These are phyloP conservation scores for Apotomis capreana DNA, from an alignment of 2,888 invertebrate species.

Conservation along the genomic window DNA sequence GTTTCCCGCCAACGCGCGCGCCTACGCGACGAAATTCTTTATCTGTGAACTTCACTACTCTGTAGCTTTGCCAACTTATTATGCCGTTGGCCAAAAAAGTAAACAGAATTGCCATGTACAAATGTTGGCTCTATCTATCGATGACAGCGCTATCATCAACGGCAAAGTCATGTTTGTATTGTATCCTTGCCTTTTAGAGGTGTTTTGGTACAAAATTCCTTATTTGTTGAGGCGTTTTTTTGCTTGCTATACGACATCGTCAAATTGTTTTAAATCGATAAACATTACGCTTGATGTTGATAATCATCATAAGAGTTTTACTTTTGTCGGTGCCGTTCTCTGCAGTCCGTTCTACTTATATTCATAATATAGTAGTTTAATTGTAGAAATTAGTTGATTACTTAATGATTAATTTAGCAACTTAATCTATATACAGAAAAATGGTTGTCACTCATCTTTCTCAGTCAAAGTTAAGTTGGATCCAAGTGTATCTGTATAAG, in stretches of 20 bases:
- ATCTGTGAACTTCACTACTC: slow-evolving; percentile 34
- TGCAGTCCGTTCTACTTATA: too few species aligned
- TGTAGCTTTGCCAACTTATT: slow-evolving; percentile 12
- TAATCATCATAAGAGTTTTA: too few species aligned
- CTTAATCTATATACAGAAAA: too few species aligned
- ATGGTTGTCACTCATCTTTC: slow-evolving; percentile 1
- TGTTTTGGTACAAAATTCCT: slow-evolving; percentile 19
- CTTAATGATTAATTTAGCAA: too few species aligned
- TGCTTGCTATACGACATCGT: not conserved
- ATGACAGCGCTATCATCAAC: not conserved
- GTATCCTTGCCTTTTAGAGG: slow-evolving; percentile 6
- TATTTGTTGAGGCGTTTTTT: slow-evolving; percentile 4
- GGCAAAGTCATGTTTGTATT: slow-evolving; percentile 15
- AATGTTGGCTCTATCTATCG: not conserved
- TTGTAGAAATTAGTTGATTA: too few species aligned
- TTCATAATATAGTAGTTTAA: too few species aligned
- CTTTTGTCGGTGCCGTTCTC: too few species aligned
- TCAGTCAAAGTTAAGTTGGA: slow-evolving; percentile 10
- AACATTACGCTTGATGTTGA: too few species aligned
- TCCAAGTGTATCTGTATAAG: slow-evolving; percentile 26
- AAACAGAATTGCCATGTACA: slow-evolving; percentile 10
- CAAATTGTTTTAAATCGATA: not conserved
- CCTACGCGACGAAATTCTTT: slow-evolving; percentile 42
- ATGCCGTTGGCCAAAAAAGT: slow-evolving; percentile 8
- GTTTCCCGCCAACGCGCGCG: slow-evolving; percentile 52